Evolutionary conservation across 2,113 vertebrate genomes (phyloP).

Genomic region (Prolemur simus): DNA sequence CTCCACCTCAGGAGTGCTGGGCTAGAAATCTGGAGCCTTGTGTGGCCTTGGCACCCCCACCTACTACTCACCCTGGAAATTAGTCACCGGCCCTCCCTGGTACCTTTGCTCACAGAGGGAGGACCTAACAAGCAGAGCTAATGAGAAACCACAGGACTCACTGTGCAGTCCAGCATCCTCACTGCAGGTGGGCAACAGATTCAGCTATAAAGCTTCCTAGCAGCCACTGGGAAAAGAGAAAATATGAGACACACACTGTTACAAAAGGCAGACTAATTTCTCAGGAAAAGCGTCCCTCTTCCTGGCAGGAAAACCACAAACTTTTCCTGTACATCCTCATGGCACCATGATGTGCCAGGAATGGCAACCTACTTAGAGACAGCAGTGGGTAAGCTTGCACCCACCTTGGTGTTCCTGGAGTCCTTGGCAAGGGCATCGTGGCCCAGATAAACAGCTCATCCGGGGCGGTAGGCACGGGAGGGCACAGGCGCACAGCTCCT

Average conservation of each 20-base stretch:
- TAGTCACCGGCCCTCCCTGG: too few relatives aligned
- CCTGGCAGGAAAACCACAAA: too few relatives aligned
- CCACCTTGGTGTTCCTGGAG: not conserved
- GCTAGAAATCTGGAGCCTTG: not conserved
- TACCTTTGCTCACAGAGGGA: not conserved
- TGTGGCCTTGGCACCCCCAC: not conserved
- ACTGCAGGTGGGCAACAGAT: rapidly evolving
- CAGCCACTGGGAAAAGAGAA: not conserved
- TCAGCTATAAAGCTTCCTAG: not conserved
- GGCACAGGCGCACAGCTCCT: not conserved
- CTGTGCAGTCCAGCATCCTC: rapidly evolving
- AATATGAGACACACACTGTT: too few relatives aligned
- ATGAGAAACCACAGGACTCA: not conserved
- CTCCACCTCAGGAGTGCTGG: too few relatives aligned
- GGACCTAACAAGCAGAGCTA: rapidly evolving
- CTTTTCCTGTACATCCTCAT: rapidly evolving
- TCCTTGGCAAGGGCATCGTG: rapidly evolving
- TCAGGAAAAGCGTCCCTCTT: not conserved
- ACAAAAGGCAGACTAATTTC: not conserved
- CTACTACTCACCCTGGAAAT: rapidly evolving
- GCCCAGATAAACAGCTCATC: not conserved
- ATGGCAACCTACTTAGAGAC: rapidly evolving
- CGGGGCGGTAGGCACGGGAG: rapidly evolving
- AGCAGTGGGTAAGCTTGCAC: rapidly evolving
- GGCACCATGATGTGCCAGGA: rapidly evolving